phyloP scores from a whole-genome alignment of 1,140 invertebrate species.

The Lethrus apterus region DNA sequence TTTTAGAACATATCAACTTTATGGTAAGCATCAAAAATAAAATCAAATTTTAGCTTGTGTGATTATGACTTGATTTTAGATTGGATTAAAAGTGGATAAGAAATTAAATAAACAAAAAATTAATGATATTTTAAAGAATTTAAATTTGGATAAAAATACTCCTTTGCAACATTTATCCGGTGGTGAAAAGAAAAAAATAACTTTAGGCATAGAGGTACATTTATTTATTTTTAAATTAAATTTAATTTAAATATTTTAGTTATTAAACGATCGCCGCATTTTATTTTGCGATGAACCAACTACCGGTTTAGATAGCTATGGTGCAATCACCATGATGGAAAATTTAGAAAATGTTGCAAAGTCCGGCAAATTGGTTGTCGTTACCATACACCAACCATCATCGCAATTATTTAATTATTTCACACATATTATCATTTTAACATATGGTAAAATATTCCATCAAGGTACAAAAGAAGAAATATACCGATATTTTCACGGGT shows the following conservation, averaged over 20 bases:
- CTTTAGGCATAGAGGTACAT: conserved; percentile 56
- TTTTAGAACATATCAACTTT: conserved; percentile 65
- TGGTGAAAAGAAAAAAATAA: conserved; percentile 79
- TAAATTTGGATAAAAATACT: conserved; percentile 50
- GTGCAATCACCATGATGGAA: conserved; percentile 63
- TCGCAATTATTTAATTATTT: conserved; percentile 78
- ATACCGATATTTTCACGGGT: conserved; percentile 57
- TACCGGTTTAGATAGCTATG: conserved; percentile 75
- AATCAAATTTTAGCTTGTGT: conserved; percentile 12
- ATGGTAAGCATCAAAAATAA: conserved; percentile 50
- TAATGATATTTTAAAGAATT: conserved; percentile 38
- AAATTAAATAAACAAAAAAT: conserved; percentile 15
- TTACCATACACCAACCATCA: conserved; percentile 82
- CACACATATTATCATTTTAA: conserved; percentile 67
- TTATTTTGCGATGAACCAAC: conserved; percentile 80
- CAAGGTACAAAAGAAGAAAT: conserved; percentile 60
- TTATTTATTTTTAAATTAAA: conserved; percentile 16
- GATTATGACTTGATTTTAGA: background rate
- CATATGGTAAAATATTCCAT: conserved; percentile 72
- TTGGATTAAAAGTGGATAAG: conserved; percentile 6
- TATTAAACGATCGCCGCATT: conserved; percentile 67
- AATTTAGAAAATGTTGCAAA: conserved; percentile 57
- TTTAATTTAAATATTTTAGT: conserved; percentile 39
- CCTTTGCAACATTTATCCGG: conserved; percentile 54
- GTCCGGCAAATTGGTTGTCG: conserved; percentile 69